Conservation (phyloP, 2,797 vertebrate species). For the Balearica regulorum region DNA sequence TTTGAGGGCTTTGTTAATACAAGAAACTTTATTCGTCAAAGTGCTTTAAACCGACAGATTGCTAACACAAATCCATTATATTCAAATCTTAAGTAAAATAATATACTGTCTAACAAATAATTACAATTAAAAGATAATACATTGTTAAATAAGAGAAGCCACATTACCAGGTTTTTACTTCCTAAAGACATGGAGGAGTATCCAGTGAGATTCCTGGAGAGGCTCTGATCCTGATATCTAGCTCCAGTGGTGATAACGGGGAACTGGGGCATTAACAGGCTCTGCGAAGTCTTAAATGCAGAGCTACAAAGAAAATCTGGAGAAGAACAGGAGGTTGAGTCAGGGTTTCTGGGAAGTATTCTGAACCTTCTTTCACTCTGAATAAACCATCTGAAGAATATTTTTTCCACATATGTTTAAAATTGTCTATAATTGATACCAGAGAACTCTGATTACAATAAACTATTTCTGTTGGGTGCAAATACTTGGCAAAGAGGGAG, state of each 20-base stretch:
- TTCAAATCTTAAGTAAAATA: constrained; percentile 1
- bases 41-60: constrained; percentile 42
- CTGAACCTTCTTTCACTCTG: neutral
- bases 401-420: neutral
- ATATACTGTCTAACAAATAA: constrained; percentile 27
- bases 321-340: neutral
- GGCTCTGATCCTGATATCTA: neutral
- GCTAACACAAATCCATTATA: constrained; percentile 34
- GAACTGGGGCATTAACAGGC: neutral
- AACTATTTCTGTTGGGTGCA: neutral
- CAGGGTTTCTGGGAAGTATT: neutral
- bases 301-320: neutral
- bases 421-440: neutral
- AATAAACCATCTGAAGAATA: neutral
- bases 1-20: constrained; percentile 52
- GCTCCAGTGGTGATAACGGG: neutral
- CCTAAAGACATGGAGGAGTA: neutral
- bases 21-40: constrained; percentile 56
- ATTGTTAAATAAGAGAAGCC: neutral
- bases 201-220: neutral
- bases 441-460: neutral
- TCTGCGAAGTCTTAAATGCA: neutral
- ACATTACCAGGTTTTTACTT: neutral
- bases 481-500: neutral
- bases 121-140: neutral